Conservation (phyloP, 2,888 invertebrate species). For the Calameuta filiformis region DNA sequence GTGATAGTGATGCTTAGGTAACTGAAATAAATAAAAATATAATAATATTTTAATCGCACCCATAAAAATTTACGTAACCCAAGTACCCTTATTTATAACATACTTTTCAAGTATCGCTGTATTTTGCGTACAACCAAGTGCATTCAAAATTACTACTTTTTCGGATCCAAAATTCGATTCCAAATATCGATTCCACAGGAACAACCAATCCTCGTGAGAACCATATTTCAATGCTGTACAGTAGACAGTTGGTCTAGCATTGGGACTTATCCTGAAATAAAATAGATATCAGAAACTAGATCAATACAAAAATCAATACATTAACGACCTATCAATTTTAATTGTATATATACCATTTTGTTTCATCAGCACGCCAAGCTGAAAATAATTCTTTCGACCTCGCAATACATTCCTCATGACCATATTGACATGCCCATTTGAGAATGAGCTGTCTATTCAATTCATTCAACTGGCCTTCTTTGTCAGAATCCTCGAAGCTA, state of each 20-base stretch:
- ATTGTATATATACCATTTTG: conserved; percentile 18
- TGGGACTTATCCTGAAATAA: conserved; percentile 70
- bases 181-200: conserved; percentile 73
- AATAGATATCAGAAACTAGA: neutral
- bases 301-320: neutral
- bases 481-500: conserved; percentile 67
- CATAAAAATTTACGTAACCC: conserved; percentile 35
- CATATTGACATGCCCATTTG: conserved; percentile 75
- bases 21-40: conserved; percentile 21
- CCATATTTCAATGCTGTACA: conserved; percentile 80
- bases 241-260: conserved; percentile 78
- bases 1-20: conserved; percentile 30
- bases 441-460: conserved; percentile 73
- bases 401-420: conserved; percentile 71
- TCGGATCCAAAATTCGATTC: conserved; percentile 71
- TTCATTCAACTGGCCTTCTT: conserved; percentile 70
- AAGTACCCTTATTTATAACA: conserved; percentile 39
- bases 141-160: conserved; percentile 65
- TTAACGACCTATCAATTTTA: neutral
- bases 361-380: conserved; percentile 20
- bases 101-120: conserved; percentile 61
- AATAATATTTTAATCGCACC: neutral
- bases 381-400: conserved; percentile 66
- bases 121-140: conserved; percentile 68
- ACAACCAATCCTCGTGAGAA: conserved; percentile 72